A percentile compares a stretch with the other conserved stretches of the same genome.
phyloP scores from a whole-genome alignment of 1,140 invertebrate genomes.

The Cylas formicarius region DNA sequence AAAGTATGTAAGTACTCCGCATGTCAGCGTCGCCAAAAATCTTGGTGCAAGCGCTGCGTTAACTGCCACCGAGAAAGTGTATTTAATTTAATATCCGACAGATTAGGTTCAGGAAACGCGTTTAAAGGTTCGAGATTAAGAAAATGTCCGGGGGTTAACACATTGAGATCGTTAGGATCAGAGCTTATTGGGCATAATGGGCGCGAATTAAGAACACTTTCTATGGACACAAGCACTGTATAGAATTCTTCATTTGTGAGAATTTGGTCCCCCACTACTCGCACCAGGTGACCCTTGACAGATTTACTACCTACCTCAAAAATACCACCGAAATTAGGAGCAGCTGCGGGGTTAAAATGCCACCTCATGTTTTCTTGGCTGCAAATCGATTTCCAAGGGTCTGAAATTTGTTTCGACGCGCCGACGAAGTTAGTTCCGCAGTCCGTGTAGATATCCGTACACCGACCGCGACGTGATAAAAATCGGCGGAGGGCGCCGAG shows the following conservation, averaged over 20 bases:
- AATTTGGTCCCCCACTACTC: slow-evolving; percentile 7
- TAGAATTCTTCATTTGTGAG: slow-evolving; percentile 7
- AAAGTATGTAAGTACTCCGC: too few relatives aligned
- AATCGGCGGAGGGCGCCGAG: slow-evolving; percentile 31
- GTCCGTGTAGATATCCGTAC: slow-evolving; percentile 26
- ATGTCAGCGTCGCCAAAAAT: too few relatives aligned
- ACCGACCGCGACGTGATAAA: slow-evolving; percentile 27
- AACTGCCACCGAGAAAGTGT: too few relatives aligned
- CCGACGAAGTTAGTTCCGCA: slow-evolving; percentile 15
- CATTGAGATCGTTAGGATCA: not conserved
- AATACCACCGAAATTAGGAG: slow-evolving; percentile 2
- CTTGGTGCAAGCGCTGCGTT: too few relatives aligned
- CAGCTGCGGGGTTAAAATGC: slow-evolving; percentile 3
- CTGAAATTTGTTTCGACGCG: slow-evolving; percentile 3
- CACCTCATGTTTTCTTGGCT: not conserved
- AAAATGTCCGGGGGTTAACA: slow-evolving; percentile 4
- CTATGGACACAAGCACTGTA: not conserved
- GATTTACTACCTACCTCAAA: slow-evolving; percentile 7
- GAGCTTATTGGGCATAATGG: slow-evolving; percentile 1
- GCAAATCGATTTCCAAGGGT: too few relatives aligned
- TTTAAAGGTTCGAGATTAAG: slow-evolving; percentile 1
- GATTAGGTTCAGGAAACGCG: not conserved
- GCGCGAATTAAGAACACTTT: slow-evolving; percentile 4
- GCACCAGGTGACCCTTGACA: slow-evolving; percentile 3
- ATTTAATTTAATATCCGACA: too few relatives aligned